A percentile compares a stretch with the other conserved stretches of the same genome.
phyloP scores from a whole-genome alignment of 2,888 invertebrate genomes.

The Eledone cirrhosa region DNA sequence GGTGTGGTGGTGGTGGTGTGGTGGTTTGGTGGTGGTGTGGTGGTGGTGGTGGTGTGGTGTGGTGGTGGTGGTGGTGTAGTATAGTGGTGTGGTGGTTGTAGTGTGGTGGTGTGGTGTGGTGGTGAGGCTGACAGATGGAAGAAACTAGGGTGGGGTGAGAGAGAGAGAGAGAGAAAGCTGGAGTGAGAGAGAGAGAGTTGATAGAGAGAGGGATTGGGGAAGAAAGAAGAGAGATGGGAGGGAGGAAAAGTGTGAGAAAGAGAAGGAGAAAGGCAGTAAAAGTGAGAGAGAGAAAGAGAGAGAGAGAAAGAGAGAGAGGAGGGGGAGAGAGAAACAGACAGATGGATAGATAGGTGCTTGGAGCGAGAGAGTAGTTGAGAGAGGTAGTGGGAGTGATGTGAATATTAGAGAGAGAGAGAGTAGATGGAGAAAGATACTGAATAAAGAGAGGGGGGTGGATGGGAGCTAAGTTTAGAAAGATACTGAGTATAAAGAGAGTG shows the following conservation, averaged over 20 bases:
- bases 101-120: no score
- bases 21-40: no score
- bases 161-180: not conserved
- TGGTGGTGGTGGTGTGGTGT: no score
- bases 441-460: no score
- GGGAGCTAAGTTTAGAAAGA: no score
- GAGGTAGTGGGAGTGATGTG: not conserved
- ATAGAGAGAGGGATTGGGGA: slow-evolving; percentile 7
- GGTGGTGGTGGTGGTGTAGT: no score
- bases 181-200: slow-evolving; percentile 11
- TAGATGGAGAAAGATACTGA: no score
- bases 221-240: not conserved
- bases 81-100: no score
- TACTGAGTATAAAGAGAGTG: no score
- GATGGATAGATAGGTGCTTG: slow-evolving; percentile 8
- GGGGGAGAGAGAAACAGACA: not conserved
- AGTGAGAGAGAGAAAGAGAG: not conserved
- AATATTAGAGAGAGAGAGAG: no score
- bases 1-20: no score
- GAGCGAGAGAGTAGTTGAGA: not conserved
- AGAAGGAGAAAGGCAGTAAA: not conserved
- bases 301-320: not conserved
- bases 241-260: slow-evolving; percentile 1
- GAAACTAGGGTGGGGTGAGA: not conserved
- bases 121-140: no score